phyloP scores from a whole-genome alignment of 2,888 invertebrate genomes.

The Prostheceraeus crozeri region DNA sequence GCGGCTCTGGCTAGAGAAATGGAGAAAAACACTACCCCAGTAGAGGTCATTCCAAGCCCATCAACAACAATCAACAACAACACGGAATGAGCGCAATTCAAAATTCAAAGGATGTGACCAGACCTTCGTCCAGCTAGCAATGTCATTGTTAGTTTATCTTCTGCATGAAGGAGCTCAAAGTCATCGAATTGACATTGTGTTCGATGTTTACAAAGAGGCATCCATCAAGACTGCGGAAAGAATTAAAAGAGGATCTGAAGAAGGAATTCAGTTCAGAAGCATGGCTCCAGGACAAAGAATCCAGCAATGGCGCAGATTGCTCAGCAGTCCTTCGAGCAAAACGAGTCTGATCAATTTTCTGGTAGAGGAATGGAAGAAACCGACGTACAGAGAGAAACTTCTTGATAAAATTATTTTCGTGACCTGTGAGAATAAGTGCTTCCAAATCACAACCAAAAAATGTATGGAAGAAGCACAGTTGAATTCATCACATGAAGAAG shows the following conservation, averaged over 20 bases:
- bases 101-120: conserved; percentile 39
- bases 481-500: conserved; percentile 41
- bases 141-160: conserved; percentile 27
- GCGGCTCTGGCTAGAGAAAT: conserved; percentile 23
- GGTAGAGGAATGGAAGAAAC: conserved; percentile 36
- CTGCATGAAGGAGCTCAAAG: conserved; percentile 34
- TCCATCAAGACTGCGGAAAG: conserved; percentile 41
- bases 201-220: conserved; percentile 39
- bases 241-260: conserved; percentile 31
- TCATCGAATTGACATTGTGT: conserved; percentile 40
- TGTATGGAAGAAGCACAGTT: conserved; percentile 33
- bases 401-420: conserved; percentile 39
- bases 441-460: conserved; percentile 32
- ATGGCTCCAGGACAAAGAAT: conserved; percentile 11
- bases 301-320: conserved; percentile 13
- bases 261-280: background rate
- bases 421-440: conserved; percentile 40
- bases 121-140: conserved; percentile 38
- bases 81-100: conserved; percentile 34
- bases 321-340: conserved; percentile 30
- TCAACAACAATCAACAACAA: conserved; percentile 37
- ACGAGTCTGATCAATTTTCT: conserved; percentile 38
- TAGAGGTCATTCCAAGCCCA: conserved; percentile 28
- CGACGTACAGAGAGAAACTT: conserved; percentile 30
- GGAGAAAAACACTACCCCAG: conserved; percentile 26